Base-by-base conservation (phyloP, 2,888 invertebrate genomes). In the Brachycybe producta region DNA sequence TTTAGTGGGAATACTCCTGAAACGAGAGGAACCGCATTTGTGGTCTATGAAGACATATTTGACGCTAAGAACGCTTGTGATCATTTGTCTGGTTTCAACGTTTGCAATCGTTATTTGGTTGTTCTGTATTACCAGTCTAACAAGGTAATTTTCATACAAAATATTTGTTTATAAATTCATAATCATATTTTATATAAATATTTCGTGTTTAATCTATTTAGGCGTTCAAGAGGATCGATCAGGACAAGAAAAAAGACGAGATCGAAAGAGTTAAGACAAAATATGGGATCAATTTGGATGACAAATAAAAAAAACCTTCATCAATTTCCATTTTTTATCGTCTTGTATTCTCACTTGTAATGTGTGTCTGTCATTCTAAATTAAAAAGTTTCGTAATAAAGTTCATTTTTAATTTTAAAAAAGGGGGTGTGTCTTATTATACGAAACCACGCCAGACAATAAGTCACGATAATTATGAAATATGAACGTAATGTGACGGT, bases 1-100 rank as follows among this genome's bases (percentile, higher is more conserved):
- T 32, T 69, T 91, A 84, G 72, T 28, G 97, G 97, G 1, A 97
- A 94, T 64, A 97, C 95, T 23, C 86, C 94, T 13, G 97, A 98
- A 69, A 92, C 95, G 0, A 78, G 92, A 67, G 98, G 98, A 46
- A 98, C 98, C 28, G 98, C 98, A 17, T 98, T 97, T 76, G 95
- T 99, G 42, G 92, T 99, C 0, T 98, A 95, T 69, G 98, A 98
- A 72, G 98, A 99, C 65, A 98, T 99, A 62, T 99, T 98, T 73
- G 98, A 98, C 75, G 98, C 98, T 0, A 99, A 99, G 70, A 97
- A 97, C 73, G 98, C 98, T 3, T 99, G 98, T 70, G 98, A 98
- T 67, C 97, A 98, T 70, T 73, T 98, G 49, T 94, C 94, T 49
- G 98, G 98, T 7, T 98, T 98, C 69, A 98, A 98, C 68, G 97